Evolutionary conservation across 2,113 vertebrate genomes (phyloP).

Genomic region (Fregata magnificens): DNA sequence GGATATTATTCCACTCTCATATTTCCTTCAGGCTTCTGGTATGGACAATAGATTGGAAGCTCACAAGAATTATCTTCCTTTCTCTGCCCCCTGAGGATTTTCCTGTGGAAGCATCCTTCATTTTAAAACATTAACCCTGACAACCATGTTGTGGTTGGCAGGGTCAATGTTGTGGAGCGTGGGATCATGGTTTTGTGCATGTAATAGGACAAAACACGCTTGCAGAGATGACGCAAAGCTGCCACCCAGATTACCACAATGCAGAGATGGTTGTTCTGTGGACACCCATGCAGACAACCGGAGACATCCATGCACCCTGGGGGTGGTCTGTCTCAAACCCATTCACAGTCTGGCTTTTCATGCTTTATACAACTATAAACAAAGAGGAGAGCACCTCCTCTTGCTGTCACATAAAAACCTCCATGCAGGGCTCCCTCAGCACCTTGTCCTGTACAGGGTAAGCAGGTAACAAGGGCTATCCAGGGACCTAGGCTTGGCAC

Average conservation of each 20-base stretch:
- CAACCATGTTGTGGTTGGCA: not conserved
- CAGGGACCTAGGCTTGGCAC: too few relatives aligned
- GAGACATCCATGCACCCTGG: not conserved
- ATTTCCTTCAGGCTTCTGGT: not conserved
- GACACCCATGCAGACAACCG: not conserved
- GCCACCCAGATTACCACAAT: not conserved
- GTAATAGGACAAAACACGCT: not conserved
- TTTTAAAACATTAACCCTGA: not conserved
- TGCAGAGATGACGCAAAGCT: not conserved
- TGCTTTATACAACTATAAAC: not conserved
- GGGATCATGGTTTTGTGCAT: not conserved
- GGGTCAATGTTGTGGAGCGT: not conserved
- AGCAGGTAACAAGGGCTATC: not conserved
- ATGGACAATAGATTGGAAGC: not conserved
- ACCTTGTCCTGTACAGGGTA: not conserved
- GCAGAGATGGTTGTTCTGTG: not conserved
- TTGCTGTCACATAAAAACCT: not conserved
- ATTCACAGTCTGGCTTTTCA: not conserved
- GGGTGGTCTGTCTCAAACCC: not conserved
- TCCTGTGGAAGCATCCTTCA: not conserved
- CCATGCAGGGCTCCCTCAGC: not conserved
- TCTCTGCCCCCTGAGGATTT: not conserved
- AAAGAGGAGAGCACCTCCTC: not conserved
- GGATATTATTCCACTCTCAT: not conserved
- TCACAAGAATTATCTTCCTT: not conserved